phyloP scores from a whole-genome alignment of 2,888 invertebrate genomes.

The Lacanobia oleracea region DNA sequence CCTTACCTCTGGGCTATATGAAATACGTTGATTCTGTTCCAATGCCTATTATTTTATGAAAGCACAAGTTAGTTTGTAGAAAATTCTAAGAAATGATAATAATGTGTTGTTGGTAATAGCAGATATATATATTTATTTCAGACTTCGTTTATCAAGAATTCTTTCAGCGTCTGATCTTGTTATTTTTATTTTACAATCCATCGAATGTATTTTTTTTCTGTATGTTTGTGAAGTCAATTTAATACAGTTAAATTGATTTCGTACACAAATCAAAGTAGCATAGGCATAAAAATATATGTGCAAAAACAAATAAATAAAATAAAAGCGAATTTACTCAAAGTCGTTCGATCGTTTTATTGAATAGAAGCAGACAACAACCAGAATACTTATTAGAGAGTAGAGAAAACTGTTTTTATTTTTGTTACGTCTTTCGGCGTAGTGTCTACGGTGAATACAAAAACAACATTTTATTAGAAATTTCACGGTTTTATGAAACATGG shows the following conservation, averaged over 20 bases:
- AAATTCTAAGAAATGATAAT: constrained; percentile 16
- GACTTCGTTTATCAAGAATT: neutral
- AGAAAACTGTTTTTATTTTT: constrained; percentile 39
- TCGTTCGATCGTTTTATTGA: constrained; percentile 47
- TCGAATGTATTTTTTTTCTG: constrained; percentile 6
- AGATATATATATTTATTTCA: neutral
- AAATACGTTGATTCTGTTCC: neutral
- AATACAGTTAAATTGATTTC: constrained; percentile 9
- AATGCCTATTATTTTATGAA: constrained; percentile 4
- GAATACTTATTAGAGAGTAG: constrained; percentile 49
- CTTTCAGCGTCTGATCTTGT: constrained; percentile 4
- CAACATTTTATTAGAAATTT: constrained; percentile 36
- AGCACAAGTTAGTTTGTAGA: neutral
- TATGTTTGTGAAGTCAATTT: constrained; percentile 11
- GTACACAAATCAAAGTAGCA: constrained; percentile 12
- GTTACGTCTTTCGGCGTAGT: constrained; percentile 23
- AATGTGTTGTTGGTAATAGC: neutral
- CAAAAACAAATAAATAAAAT: constrained; percentile 28
- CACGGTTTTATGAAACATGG: constrained; percentile 34
- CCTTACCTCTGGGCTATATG: neutral
- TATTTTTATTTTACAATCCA: constrained; percentile 27
- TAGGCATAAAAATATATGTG: constrained; percentile 20
- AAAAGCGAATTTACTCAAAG: constrained; percentile 42
- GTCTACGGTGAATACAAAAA: constrained; percentile 43
- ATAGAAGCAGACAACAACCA: constrained; percentile 31